Evolutionary conservation across 2,888 invertebrate genomes (phyloP).

Genomic region (Apamea monoglypha): DNA sequence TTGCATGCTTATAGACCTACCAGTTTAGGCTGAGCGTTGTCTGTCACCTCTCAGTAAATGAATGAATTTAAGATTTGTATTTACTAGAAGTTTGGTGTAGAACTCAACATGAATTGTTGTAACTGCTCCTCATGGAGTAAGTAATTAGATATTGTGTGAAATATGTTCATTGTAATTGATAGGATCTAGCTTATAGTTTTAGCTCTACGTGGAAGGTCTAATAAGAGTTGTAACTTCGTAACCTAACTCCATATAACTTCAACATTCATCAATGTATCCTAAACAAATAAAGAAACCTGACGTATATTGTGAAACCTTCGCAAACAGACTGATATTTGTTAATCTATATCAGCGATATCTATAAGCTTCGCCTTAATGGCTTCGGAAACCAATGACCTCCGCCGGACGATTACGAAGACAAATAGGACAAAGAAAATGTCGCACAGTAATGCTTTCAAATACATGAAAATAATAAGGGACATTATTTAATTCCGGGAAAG

Average conservation of each 20-base stretch:
- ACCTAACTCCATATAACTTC: conserved; percentile 9
- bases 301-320: conserved; percentile 21
- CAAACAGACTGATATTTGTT: conserved; percentile 37
- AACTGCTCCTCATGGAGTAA: neutral
- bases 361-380: conserved; percentile 54
- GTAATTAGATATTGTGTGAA: neutral
- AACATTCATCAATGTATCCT: conserved; percentile 26
- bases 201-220: neutral
- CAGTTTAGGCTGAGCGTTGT: neutral
- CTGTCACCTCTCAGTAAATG: neutral
- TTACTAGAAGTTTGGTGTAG: neutral
- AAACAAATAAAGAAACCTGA: conserved; percentile 29
- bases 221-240: conserved; percentile 1
- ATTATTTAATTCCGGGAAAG: conserved; percentile 66
- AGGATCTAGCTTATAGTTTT: neutral
- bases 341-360: conserved; percentile 48
- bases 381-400: conserved; percentile 55
- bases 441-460: conserved; percentile 49
- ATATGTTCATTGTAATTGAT: conserved; percentile 7
- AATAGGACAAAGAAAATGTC: conserved; percentile 51
- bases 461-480: conserved; percentile 51
- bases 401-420: conserved; percentile 51
- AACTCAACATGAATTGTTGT: neutral
- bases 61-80: neutral
- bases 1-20: neutral